A percentile compares a stretch with the other conserved stretches of the same genome.
Evolutionary conservation across 2,113 vertebrate genomes (phyloP).

Genomic region (Myodes glareolus): DNA sequence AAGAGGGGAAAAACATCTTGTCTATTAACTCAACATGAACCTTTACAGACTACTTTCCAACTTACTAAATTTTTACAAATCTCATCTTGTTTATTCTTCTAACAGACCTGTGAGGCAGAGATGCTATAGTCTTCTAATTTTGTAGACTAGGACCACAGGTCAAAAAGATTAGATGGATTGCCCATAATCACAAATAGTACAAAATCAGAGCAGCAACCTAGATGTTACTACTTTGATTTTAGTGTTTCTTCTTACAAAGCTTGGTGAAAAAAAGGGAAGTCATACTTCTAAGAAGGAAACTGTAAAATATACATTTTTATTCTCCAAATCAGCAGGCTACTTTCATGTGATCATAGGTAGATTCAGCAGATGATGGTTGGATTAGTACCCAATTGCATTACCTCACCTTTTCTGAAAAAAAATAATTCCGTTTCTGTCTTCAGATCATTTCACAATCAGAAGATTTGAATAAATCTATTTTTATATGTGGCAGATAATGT

Average conservation of each 20-base stretch:
- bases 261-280: constrained; percentile 17
- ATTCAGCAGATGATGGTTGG: constrained; percentile 21
- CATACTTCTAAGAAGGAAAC: background rate
- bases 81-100: constrained; percentile 31
- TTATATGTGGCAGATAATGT: background rate
- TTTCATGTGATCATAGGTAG: constrained; percentile 13
- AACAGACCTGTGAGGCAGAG: background rate
- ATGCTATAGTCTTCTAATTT: background rate
- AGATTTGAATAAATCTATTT: constrained; percentile 25
- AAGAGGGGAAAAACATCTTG: background rate
- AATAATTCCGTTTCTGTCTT: constrained; percentile 16
- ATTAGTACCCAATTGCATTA: constrained; percentile 60
- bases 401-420: constrained; percentile 27
- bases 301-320: constrained; percentile 21
- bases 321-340: constrained; percentile 29
- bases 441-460: constrained; percentile 24
- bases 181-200: background rate
- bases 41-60: constrained; percentile 24
- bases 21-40: constrained; percentile 31
- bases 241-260: background rate
- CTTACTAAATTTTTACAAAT: background rate
- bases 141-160: background rate
- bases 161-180: constrained; percentile 23
- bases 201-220: background rate
- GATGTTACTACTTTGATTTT: background rate